Base-by-base conservation (phyloP, 2,888 invertebrate species). In the Eudasyphora cyanicolor region DNA sequence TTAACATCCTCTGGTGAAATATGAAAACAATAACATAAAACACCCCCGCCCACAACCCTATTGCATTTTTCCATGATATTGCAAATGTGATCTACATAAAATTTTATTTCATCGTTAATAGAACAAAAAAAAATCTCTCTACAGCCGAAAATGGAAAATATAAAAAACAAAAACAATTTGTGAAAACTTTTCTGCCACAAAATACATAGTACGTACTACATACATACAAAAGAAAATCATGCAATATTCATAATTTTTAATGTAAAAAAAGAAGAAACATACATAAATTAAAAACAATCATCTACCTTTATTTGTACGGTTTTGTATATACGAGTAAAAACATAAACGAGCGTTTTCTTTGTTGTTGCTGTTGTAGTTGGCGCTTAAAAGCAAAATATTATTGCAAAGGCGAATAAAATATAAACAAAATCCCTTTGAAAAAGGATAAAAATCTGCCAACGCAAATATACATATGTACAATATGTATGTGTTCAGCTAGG, bases 161-260 rank as follows among this genome's bases (percentile, higher is more conserved):
- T n/a, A n/a, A n/a, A 17, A 29, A 51, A 24, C 14, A 62, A 29
- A 29, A 19, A 62, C 32, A 64, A 27, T 54, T 57, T 27, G 27
- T 24, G 27, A 24, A 57, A 57, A 57, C 57, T 57, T 57, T 49
- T 49, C n/a, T 57, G 5, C 12, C 24, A 57, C 7, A 17, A 54
- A 54, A 21, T 62, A 17, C n/a, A 62, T 35, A 17, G n/a, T n/a
- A n/a, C n/a, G n/a, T n/a, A 57, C 7, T 8, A 54, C 21, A 21
- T 62, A 17, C n/a, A 62, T 35, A 17, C 35, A 27, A 38, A n/a
- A n/a, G 7, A 38, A 32, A 35, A 6, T 64, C 64, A 64, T 64
- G 19, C 35, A 64, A 64, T 35, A 64, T 64, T 64, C 64, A 35
- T 64, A 64, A 64, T 32, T 64, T 35, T 17, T 64, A 17, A 64